Conservation (phyloP, 1,140 invertebrate genomes). For the Drosophila malerkotliana region DNA sequence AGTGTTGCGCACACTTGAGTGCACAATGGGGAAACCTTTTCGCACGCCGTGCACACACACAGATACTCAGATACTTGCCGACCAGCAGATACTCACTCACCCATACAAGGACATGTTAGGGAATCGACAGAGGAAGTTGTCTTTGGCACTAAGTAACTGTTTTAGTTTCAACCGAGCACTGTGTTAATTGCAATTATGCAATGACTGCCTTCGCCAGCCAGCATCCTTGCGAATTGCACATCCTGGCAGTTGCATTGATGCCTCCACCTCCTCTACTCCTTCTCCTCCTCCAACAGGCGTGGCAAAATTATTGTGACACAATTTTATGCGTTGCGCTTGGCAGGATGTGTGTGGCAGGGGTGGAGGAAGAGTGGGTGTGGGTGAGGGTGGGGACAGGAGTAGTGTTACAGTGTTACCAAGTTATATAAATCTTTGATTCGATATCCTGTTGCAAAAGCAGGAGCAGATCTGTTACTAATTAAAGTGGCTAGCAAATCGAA, state of each 20-base stretch:
- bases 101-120: slow-evolving; percentile 23
- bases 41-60: slow-evolving; percentile 36
- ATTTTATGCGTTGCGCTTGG: slow-evolving; percentile 70
- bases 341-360: slow-evolving; percentile 36
- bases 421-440: slow-evolving; percentile 43
- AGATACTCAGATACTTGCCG: slow-evolving; percentile 1
- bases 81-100: slow-evolving; percentile 1
- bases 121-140: slow-evolving; percentile 54
- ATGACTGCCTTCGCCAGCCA: slow-evolving; percentile 43
- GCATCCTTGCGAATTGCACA: slow-evolving; percentile 64
- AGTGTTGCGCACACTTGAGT: slow-evolving; percentile 55
- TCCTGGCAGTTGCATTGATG: slow-evolving; percentile 54
- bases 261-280: slow-evolving; percentile 20
- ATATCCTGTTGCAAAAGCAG: slow-evolving; percentile 13
- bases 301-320: slow-evolving; percentile 79
- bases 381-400: too few species aligned
- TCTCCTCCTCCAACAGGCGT: slow-evolving; percentile 38
- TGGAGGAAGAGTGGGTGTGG: too few species aligned
- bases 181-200: slow-evolving; percentile 81
- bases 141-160: slow-evolving; percentile 68
- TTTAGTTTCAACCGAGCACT: slow-evolving; percentile 45
- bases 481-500: not conserved
- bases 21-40: slow-evolving; percentile 59
- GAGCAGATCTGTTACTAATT: slow-evolving; percentile 1
- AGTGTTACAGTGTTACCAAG: slow-evolving; percentile 24